phyloP scores from a whole-genome alignment of 2,113 vertebrate species.

The Phrynosoma blainvillii region DNA sequence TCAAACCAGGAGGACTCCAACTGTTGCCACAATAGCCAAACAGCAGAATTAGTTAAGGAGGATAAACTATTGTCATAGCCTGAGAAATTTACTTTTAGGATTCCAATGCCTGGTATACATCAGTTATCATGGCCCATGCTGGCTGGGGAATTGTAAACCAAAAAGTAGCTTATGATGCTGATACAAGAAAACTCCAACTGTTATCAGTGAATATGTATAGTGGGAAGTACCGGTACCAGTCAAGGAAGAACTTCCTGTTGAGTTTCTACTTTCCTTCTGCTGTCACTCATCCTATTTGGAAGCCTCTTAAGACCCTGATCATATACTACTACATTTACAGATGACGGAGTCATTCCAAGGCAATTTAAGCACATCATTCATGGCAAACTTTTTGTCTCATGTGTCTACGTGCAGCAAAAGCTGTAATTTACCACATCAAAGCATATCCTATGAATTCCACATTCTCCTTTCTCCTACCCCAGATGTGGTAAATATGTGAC shows the following conservation, averaged over 20 bases:
- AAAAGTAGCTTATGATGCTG: no score
- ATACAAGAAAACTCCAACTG: neutral
- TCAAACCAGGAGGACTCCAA: neutral
- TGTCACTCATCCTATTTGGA: neutral
- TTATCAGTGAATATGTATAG: neutral
- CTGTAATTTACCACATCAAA: neutral
- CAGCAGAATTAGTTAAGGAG: neutral
- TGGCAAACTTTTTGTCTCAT: neutral
- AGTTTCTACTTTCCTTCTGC: neutral
- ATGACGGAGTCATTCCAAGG: neutral
- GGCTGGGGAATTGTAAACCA: no score
- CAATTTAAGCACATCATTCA: neutral
- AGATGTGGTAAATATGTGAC: neutral
- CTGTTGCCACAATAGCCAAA: neutral
- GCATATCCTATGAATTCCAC: neutral
- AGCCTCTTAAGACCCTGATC: neutral
- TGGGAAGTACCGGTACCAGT: neutral
- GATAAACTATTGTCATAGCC: neutral
- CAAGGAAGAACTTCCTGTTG: neutral
- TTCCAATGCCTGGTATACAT: no score
- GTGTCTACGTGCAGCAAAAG: neutral
- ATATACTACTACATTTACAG: neutral
- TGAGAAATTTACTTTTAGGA: no score
- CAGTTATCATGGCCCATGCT: no score
- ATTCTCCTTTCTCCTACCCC: neutral